phyloP scores from a whole-genome alignment of 2,797 vertebrate species.

The Poecilia picta region DNA sequence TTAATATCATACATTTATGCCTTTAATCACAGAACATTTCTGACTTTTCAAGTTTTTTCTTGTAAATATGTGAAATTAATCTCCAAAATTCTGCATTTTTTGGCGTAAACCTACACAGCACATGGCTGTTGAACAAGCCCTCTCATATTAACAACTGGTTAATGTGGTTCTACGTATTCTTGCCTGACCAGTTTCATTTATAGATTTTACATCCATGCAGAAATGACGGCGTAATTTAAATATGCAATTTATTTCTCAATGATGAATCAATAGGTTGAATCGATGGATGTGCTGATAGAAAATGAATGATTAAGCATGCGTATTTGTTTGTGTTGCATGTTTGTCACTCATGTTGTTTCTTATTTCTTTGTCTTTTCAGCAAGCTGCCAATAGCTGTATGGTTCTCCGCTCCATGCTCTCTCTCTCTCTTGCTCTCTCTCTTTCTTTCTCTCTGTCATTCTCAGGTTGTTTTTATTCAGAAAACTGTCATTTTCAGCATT shows the following conservation, averaged over 20 bases:
- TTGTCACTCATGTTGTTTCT: conserved; percentile 33
- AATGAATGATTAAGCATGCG: not conserved
- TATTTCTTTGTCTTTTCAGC: conserved; percentile 45
- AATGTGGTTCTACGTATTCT: not conserved
- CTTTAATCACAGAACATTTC: not conserved
- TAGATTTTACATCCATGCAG: not conserved
- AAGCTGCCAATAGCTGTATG: conserved; percentile 26
- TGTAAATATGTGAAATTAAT: not conserved
- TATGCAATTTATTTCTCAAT: not conserved
- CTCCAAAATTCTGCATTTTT: not conserved
- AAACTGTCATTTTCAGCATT: conserved; percentile 1
- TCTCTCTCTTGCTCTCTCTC: not conserved
- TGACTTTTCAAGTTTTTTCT: not conserved
- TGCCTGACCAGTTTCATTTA: not conserved
- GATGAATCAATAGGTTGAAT: not conserved
- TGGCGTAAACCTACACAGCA: not conserved
- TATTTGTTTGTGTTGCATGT: conserved; percentile 33
- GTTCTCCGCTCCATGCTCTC: not conserved
- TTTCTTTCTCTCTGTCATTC: conserved; percentile 11
- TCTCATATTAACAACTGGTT: not conserved
- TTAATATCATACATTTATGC: not conserved
- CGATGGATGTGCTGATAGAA: not conserved
- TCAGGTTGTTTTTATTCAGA: conserved; percentile 17
- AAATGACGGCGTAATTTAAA: not conserved
- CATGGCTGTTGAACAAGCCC: not conserved